These are phyloP conservation scores for Gymnothorax reevesii DNA, from an alignment of 2,797 vertebrate species.

Conservation along the genomic window DNA sequence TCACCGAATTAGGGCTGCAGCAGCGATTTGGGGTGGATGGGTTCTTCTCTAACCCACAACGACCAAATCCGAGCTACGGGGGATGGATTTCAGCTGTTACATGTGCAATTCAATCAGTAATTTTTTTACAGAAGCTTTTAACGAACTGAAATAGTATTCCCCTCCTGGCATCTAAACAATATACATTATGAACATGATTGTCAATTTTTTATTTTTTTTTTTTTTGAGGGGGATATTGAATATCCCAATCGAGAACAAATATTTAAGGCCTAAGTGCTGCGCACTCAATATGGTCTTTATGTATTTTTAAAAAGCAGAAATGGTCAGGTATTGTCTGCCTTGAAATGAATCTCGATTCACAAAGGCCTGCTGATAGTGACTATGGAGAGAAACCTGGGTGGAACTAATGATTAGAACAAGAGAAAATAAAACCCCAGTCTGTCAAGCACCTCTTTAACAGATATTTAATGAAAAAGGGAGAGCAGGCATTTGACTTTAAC, in stretches of 20 bases:
- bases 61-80: neutral
- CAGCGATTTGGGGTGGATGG: neutral
- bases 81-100: constrained; percentile 8
- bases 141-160: constrained; percentile 14
- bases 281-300: constrained; percentile 20
- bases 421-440: constrained; percentile 10
- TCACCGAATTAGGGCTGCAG: neutral
- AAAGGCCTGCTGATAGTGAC: neutral
- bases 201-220: constrained; percentile 32
- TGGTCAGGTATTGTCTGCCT: constrained; percentile 15
- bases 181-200: constrained; percentile 34
- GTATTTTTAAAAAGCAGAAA: constrained; percentile 15
- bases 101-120: constrained; percentile 2
- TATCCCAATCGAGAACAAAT: constrained; percentile 30
- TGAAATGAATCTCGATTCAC: constrained; percentile 25
- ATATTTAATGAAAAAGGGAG: neutral
- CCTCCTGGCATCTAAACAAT: constrained; percentile 17
- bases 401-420: neutral
- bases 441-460: neutral
- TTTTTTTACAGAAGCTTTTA: constrained; percentile 8
- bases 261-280: constrained; percentile 17
- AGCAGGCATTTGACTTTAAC: neutral
- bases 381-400: neutral
- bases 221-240: constrained; percentile 27
- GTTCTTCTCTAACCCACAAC: neutral